Conservation (phyloP, 2,113 vertebrate genomes). For the Ranitomeya variabilis region DNA sequence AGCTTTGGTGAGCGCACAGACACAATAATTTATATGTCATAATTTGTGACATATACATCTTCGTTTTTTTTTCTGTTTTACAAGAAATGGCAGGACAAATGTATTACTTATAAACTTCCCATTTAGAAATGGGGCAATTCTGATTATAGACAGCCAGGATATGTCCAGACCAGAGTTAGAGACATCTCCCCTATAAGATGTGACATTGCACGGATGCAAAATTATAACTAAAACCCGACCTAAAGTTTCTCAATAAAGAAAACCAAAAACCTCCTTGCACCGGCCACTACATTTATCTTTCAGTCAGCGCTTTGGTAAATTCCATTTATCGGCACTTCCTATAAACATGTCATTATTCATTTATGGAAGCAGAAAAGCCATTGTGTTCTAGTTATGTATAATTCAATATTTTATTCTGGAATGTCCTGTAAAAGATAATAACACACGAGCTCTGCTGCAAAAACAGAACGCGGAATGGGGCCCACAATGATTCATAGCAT, state of each 20-base stretch:
- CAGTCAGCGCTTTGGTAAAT: not conserved
- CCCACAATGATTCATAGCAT: constrained; percentile 7
- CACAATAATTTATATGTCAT: constrained; percentile 63
- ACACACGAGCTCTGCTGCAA: not conserved
- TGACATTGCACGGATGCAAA: not conserved
- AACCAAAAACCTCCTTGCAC: not conserved
- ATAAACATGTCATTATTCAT: not conserved
- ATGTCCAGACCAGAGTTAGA: not conserved
- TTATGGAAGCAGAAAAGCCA: not conserved
- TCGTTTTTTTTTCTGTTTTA: not conserved
- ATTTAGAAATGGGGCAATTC: not conserved
- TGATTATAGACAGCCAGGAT: not conserved
- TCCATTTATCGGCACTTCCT: not conserved
- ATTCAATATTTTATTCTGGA: not conserved
- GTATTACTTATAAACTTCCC: not conserved
- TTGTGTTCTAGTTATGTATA: constrained; percentile 17
- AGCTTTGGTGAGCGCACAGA: constrained; percentile 47
- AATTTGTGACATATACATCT: not conserved
- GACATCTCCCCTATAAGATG: not conserved
- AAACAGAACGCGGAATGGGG: not conserved
- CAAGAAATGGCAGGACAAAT: not conserved
- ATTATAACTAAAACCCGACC: not conserved
- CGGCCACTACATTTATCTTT: not conserved
- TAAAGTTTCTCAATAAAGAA: not conserved
- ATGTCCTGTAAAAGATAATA: not conserved